These are phyloP conservation scores for Bradynema listronoti DNA, from an alignment of 1,140 invertebrate genomes.

Conservation along the genomic window DNA sequence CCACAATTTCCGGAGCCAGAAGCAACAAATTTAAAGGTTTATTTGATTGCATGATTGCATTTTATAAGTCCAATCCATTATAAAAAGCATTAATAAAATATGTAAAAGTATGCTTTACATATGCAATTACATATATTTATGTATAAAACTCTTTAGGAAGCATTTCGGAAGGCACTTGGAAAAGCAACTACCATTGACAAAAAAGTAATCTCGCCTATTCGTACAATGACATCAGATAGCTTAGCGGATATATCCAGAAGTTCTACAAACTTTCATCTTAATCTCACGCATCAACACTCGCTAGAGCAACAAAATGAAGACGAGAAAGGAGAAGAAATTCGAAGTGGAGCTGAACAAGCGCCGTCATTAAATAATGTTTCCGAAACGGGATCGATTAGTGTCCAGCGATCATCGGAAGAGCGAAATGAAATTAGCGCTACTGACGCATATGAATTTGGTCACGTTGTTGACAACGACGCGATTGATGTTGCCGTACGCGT, in stretches of 20 bases:
- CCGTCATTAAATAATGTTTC: conserved; percentile 4
- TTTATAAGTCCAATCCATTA: background rate
- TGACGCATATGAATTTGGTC: background rate
- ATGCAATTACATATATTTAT: conserved; percentile 2
- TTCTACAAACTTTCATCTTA: too few species aligned
- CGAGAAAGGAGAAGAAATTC: too few species aligned
- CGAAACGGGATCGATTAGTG: too few species aligned
- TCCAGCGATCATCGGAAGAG: too few species aligned
- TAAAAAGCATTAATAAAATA: too few species aligned
- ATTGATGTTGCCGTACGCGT: conserved; percentile 93
- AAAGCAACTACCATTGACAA: conserved; percentile 27
- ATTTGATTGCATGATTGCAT: background rate
- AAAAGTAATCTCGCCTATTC: too few species aligned
- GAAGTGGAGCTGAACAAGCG: conserved; percentile 5
- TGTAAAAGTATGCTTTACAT: too few species aligned
- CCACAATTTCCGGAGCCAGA: conserved; percentile 54
- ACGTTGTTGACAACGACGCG: conserved; percentile 45
- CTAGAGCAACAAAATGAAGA: too few species aligned
- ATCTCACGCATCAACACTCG: too few species aligned
- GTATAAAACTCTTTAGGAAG: conserved; percentile 12
- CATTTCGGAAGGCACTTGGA: conserved; percentile 38
- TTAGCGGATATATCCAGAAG: too few species aligned
- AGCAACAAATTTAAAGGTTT: conserved; percentile 29
- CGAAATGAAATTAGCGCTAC: background rate
- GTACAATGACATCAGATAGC: too few species aligned